Evolutionary conservation across 2,888 invertebrate genomes (phyloP).

Genomic region (Rosalia funebris): DNA sequence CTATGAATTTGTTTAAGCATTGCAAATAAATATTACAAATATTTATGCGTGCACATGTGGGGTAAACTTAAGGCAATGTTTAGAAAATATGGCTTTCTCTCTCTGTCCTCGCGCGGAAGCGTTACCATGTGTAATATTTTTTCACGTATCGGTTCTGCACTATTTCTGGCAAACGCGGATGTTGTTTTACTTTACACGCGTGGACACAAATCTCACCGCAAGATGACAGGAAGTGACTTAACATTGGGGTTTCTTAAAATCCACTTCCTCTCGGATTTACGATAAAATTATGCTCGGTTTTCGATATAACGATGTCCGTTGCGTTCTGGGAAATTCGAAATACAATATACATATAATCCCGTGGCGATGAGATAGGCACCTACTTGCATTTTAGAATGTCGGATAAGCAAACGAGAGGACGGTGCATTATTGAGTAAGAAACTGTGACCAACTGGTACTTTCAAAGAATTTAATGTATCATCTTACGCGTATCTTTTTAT

Average conservation of each 20-base stretch:
- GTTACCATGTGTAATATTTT: slow-evolving; percentile 8
- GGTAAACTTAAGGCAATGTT: slow-evolving; percentile 5
- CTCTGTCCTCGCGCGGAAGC: slow-evolving; percentile 9
- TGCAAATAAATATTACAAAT: too few relatives aligned
- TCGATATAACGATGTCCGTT: not conserved
- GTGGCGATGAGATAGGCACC: slow-evolving; percentile 2
- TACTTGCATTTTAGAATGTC: not conserved
- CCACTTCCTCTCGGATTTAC: slow-evolving; percentile 15
- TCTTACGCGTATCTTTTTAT: too few relatives aligned
- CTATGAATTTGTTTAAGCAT: too few relatives aligned
- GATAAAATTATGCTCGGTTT: slow-evolving; percentile 15
- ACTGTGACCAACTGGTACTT: too few relatives aligned
- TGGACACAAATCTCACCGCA: slow-evolving; percentile 6
- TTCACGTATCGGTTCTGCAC: slow-evolving; percentile 18
- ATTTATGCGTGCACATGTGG: not conserved
- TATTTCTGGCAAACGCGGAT: slow-evolving; percentile 15
- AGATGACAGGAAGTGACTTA: slow-evolving; percentile 15
- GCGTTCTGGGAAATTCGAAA: slow-evolving; percentile 8
- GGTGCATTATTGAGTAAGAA: too few relatives aligned
- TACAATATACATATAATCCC: too few relatives aligned
- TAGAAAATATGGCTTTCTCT: slow-evolving; percentile 11
- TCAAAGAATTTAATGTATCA: too few relatives aligned
- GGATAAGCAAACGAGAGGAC: too few relatives aligned
- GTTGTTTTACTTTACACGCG: not conserved
- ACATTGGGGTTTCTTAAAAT: slow-evolving; percentile 12